These are phyloP conservation scores for Neodontobutis hainanensis DNA, from an alignment of 2,113 vertebrate genomes.

Conservation along the genomic window DNA sequence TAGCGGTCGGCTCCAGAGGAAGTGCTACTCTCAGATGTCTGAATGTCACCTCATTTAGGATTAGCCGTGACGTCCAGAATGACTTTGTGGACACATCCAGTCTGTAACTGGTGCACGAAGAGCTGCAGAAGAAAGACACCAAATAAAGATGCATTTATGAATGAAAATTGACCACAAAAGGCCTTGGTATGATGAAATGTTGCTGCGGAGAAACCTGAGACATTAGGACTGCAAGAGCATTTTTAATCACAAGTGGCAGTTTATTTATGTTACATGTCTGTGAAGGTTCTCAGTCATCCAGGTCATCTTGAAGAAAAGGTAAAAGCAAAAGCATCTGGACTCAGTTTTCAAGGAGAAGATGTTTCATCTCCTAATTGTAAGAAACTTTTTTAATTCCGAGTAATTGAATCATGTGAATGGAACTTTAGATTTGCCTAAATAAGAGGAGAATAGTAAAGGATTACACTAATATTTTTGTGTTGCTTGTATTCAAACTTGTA, in stretches of 20 bases:
- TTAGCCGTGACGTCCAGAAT: constrained; percentile 47
- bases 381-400: no score
- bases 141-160: constrained; percentile 20
- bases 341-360: no score
- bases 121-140: constrained; percentile 6
- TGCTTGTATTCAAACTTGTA: no score
- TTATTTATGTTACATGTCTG: no score
- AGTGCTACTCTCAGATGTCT: constrained; percentile 25
- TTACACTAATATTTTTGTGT: no score
- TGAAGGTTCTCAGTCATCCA: no score
- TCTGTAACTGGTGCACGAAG: constrained; percentile 20
- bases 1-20: constrained; percentile 26
- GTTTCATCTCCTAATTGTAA: no score
- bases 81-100: constrained; percentile 34
- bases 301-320: no score
- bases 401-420: no score
- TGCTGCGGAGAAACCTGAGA: background rate
- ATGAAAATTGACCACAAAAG: background rate
- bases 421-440: no score
- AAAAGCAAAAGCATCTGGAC: no score
- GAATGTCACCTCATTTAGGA: constrained; percentile 57
- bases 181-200: background rate
- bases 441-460: no score
- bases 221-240: background rate
- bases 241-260: background rate